Evolutionary conservation across 2,888 invertebrate species (phyloP), one percentile per base, ranked within the genome.

Genomic region (Ecliptopera silaceata): DNA sequence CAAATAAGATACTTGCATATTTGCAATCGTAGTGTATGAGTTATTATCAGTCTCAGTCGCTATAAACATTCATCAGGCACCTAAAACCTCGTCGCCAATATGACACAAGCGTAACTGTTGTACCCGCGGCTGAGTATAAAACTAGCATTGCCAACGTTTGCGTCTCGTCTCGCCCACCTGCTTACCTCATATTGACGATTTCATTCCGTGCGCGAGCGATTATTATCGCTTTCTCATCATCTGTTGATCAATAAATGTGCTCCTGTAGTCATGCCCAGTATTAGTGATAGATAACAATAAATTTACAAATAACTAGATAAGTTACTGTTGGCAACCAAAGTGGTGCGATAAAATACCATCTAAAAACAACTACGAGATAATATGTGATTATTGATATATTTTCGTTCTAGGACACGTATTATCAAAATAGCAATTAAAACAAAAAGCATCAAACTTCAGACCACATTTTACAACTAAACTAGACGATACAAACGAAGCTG

Each of bases 191-290:
- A 65, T 69, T 68, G 67, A 59, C 61, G 64, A 69, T 62, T 67
- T 70, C 71, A 71, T 71, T 67, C 69, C 65, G 64, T 72, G 68
- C 68, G 69, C 74, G 70, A 76, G 68, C 71, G 72, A 62, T 68
- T 68, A 69, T 73, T 69, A 71, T 71, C 72, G 68, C 70, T 74
- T 73, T 73, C 71, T 62, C 76, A 77, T 77, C 77, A 77, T 77
- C 77, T 78, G 77, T 77, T 73, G 77, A 69, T 72, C 70, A 76
- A 77, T 78, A 78, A 78, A 75, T 64, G 64, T 69, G 71, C 60
- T 74, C 69, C 65, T 77, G 71, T 77, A 77, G 68, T 74, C 70
- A 68, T 56, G 64, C 62, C 63, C 63, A 54, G 61, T 55, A 48
- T 61, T 54, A 66, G 59, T 53, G 56, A 63, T 56, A 57, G 50